Conservation (phyloP, 1,140 invertebrate species). For the Drosophila rufa region DNA sequence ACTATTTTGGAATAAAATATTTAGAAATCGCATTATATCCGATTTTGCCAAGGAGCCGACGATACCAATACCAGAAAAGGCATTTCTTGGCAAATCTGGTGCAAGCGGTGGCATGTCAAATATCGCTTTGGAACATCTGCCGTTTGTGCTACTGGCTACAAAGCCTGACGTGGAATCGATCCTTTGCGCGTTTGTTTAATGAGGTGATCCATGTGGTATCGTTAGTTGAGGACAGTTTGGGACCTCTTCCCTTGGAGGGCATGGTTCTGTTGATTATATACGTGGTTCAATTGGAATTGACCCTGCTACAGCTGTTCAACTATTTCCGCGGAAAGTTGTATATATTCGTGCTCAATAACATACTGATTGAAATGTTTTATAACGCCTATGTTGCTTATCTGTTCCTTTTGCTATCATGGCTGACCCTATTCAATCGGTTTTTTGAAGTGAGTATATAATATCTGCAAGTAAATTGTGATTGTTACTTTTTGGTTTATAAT, state of each 20-base stretch:
- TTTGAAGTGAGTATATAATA: not conserved
- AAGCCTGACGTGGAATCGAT: conserved; percentile 1
- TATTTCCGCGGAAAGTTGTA: accelerated
- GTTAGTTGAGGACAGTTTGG: not conserved
- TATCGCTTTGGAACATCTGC: not conserved
- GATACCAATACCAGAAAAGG: accelerated
- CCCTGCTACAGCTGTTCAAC: not conserved
- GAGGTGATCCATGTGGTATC: not conserved
- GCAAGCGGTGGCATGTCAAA: not conserved
- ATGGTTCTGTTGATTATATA: not conserved
- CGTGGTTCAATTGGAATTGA: not conserved
- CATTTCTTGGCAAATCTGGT: accelerated
- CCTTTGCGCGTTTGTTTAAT: conserved; percentile 3
- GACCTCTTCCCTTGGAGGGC: not conserved
- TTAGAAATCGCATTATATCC: accelerated
- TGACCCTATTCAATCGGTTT: not conserved
- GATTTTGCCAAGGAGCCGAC: accelerated
- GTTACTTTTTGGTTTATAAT: too few relatives aligned
- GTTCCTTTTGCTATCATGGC: conserved; percentile 19
- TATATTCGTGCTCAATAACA: not conserved
- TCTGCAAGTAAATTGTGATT: too few relatives aligned
- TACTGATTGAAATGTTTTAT: conserved; percentile 18
- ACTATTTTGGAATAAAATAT: not conserved
- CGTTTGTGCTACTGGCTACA: not conserved
- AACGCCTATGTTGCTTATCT: conserved; percentile 21